Percentiles rank a stretch among this genome's conserved stretches.
Conservation (phyloP, 2,113 vertebrate genomes). For the Heteronetta atricapilla region DNA sequence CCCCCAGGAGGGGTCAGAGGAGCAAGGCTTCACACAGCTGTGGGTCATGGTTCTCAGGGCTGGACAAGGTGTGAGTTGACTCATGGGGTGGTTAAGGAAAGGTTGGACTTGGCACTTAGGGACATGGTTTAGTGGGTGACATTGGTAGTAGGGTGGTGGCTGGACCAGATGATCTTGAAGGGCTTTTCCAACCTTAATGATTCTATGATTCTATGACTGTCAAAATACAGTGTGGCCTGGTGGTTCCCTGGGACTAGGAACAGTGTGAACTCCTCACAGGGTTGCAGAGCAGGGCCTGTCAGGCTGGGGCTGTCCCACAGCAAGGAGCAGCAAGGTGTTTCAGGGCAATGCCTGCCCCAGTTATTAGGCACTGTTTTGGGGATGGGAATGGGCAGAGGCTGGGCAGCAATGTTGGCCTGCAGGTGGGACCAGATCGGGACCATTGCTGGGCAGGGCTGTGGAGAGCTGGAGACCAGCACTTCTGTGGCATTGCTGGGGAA, state of each 20-base stretch:
- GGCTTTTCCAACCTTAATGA: no score
- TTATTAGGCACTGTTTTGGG: background rate
- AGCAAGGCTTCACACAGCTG: background rate
- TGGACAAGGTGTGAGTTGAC: background rate
- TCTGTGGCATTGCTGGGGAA: background rate
- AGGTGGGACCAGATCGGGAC: rapidly evolving
- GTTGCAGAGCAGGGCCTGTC: background rate
- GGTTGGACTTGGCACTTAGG: no score
- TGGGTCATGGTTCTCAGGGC: background rate
- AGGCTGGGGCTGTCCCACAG: background rate
- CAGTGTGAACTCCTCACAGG: background rate
- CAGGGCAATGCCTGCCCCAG: background rate
- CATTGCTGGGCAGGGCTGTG: background rate
- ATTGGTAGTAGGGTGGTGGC: no score
- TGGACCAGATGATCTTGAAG: no score
- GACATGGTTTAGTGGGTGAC: no score
- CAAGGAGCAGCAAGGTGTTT: background rate
- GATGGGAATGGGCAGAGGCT: background rate
- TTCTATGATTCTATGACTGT: no score
- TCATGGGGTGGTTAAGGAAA: background rate
- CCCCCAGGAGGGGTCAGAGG: background rate
- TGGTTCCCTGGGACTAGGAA: background rate
- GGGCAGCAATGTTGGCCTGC: rapidly evolving
- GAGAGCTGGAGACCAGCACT: background rate
- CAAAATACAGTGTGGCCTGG: background rate